Evolutionary conservation across 2,888 invertebrate genomes (phyloP).

Genomic region (Drosophila anomalata): DNA sequence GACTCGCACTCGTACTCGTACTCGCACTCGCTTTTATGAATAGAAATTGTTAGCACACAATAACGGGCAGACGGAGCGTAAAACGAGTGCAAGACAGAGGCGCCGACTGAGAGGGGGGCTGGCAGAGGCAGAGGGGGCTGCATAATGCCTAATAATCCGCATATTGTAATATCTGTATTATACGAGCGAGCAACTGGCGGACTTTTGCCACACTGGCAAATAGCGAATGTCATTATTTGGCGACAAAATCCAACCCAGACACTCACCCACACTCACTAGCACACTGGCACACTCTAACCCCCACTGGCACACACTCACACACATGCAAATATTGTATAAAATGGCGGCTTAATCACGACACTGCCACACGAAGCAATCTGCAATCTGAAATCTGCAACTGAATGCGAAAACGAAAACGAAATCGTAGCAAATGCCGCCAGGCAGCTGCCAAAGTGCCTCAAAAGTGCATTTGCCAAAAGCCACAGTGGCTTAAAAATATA

Average conservation of each 20-base stretch:
- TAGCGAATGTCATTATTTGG: conserved; percentile 70
- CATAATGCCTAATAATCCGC: conserved; percentile 77
- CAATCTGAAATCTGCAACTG: conserved; percentile 48
- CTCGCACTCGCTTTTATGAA: conserved; percentile 62
- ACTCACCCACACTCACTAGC: background rate
- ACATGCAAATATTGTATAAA: conserved; percentile 71
- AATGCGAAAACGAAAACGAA: conserved; percentile 31
- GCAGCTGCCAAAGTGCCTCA: conserved; percentile 68
- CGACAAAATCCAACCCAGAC: conserved; percentile 34
- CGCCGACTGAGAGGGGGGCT: background rate
- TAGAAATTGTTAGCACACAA: conserved; percentile 75
- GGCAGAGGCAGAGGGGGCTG: conserved; percentile 20
- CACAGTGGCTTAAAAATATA: conserved; percentile 7
- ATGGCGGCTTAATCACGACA: conserved; percentile 75
- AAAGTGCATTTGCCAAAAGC: conserved; percentile 48
- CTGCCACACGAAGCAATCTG: conserved; percentile 52
- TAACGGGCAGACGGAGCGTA: conserved; percentile 33
- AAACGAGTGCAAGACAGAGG: conserved; percentile 9
- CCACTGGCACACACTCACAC: background rate
- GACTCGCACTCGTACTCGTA: conserved; percentile 8
- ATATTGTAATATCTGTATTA: conserved; percentile 77
- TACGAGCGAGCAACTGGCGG: conserved; percentile 48
- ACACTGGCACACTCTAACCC: background rate
- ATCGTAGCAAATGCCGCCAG: conserved; percentile 32
- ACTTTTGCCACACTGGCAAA: conserved; percentile 46